These are phyloP conservation scores for Sylvilagus bachmani DNA, from an alignment of 2,113 vertebrate species.

Conservation along the genomic window DNA sequence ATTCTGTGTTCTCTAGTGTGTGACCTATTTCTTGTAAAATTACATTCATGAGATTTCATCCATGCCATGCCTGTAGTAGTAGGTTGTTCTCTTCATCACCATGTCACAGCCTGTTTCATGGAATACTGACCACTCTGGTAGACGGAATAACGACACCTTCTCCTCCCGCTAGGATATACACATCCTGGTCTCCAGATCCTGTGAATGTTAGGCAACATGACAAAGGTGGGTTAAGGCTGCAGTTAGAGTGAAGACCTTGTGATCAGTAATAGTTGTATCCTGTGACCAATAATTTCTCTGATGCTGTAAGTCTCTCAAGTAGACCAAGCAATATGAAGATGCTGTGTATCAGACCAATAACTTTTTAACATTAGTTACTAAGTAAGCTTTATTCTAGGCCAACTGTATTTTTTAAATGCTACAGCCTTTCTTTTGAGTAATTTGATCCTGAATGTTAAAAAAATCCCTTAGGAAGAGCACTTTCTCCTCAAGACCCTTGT, in stretches of 20 bases:
- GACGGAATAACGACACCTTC: not conserved
- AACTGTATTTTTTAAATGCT: not conserved
- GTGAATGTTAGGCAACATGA: fast-evolving
- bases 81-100: fast-evolving
- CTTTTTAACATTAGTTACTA: no score
- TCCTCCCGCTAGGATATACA: fast-evolving
- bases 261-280: not conserved
- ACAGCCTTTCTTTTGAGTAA: not conserved
- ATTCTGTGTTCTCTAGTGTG: fast-evolving
- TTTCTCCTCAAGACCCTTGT: fast-evolving
- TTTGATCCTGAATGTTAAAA: not conserved
- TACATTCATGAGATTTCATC: no score
- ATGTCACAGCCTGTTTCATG: fast-evolving
- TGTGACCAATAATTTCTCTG: not conserved
- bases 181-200: fast-evolving
- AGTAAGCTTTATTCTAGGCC: not conserved
- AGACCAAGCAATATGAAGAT: no score
- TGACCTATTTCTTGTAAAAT: not conserved
- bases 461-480: not conserved
- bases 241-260: fast-evolving
- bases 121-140: fast-evolving
- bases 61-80: fast-evolving
- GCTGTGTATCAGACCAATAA: not conserved
- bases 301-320: fast-evolving
- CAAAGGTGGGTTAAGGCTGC: no score